These are phyloP conservation scores for Priocnemis perturbator DNA, from an alignment of 2,888 invertebrate genomes.

Conservation along the genomic window DNA sequence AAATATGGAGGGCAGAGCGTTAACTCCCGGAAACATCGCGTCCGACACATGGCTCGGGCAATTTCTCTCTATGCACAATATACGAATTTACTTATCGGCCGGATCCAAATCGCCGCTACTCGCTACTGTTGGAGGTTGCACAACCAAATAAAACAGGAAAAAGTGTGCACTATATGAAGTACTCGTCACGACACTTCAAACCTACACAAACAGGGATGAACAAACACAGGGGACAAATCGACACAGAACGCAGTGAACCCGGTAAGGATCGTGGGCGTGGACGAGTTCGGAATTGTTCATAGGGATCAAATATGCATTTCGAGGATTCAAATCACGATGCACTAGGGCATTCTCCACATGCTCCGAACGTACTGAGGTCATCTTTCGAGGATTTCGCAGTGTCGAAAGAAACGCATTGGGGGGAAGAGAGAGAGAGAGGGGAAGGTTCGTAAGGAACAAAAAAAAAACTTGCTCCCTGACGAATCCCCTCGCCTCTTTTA, in stretches of 20 bases:
- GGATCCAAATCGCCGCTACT: constrained; percentile 18
- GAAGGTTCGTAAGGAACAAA: constrained; percentile 40
- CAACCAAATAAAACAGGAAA: no score
- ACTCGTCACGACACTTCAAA: neutral
- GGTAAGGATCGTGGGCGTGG: no score
- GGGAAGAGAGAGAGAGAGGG: constrained; percentile 34
- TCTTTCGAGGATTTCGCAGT: neutral
- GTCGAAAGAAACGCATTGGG: constrained; percentile 6
- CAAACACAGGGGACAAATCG: neutral
- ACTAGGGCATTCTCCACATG: constrained; percentile 29
- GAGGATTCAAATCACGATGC: constrained; percentile 27
- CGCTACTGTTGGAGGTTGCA: no score
- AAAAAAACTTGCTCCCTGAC: constrained; percentile 43
- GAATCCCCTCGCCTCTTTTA: constrained; percentile 42
- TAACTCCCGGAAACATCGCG: constrained; percentile 23
- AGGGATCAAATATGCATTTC: constrained; percentile 6
- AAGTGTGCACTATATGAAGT: neutral
- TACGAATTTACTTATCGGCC: constrained; percentile 23
- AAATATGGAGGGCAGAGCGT: constrained; percentile 47
- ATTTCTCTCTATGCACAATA: no score
- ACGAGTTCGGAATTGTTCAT: no score
- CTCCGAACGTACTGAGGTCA: constrained; percentile 35
- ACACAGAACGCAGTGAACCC: constrained; percentile 7
- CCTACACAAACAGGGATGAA: constrained; percentile 12
- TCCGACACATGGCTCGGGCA: constrained; percentile 10